phyloP scores from a whole-genome alignment of 2,888 invertebrate species.

The Epinotia nisella region DNA sequence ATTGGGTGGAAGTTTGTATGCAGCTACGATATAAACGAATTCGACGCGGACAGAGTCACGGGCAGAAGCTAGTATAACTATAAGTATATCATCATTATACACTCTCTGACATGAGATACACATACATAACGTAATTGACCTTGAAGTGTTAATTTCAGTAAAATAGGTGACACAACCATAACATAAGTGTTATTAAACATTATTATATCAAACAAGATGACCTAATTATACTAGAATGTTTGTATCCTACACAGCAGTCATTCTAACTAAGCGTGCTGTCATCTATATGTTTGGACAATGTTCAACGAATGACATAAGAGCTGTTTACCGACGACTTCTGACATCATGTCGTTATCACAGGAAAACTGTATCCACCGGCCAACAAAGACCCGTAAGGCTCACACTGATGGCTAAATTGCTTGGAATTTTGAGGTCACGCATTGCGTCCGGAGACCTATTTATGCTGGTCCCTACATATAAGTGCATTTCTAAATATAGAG shows the following conservation, averaged over 20 bases:
- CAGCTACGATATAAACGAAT: no score
- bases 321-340: conserved; percentile 63
- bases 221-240: conserved; percentile 43
- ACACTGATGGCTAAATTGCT: conserved; percentile 52
- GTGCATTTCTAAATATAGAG: conserved; percentile 77
- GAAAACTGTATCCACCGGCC: conserved; percentile 54
- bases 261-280: conserved; percentile 25
- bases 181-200: no score
- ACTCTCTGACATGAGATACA: no score
- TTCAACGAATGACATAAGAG: conserved; percentile 53
- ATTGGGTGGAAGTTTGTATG: no score
- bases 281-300: conserved; percentile 44
- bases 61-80: no score
- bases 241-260: conserved; percentile 31
- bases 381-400: conserved; percentile 56
- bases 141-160: no score
- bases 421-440: conserved; percentile 56
- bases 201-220: conserved; percentile 39
- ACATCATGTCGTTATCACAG: conserved; percentile 68
- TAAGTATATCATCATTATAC: no score
- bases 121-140: no score
- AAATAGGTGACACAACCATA: no score
- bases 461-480: conserved; percentile 54
- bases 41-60: no score
- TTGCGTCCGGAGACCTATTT: conserved; percentile 55